phyloP scores from a whole-genome alignment of 2,797 vertebrate species.

The Graptemys geographica region DNA sequence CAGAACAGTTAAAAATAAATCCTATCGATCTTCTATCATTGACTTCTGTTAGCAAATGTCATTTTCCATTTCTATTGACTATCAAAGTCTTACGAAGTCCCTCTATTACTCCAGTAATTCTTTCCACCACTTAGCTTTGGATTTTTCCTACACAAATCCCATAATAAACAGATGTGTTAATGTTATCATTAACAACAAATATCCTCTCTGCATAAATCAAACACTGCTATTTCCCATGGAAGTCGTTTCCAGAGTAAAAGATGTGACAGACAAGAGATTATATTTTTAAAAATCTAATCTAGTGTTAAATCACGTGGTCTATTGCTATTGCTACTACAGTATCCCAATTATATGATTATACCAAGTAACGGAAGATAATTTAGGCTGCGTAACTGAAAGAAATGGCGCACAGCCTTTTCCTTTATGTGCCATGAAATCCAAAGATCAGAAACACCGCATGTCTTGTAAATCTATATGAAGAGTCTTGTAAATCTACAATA shows the following conservation, averaged over 20 bases:
- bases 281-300: background rate
- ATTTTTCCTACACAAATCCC: conserved; percentile 41
- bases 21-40: conserved; percentile 11
- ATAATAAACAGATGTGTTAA: background rate
- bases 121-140: background rate
- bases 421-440: background rate
- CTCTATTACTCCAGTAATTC: background rate
- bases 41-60: conserved; percentile 29
- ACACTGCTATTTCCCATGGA: background rate
- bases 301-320: background rate
- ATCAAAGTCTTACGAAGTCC: background rate
- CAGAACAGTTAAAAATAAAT: conserved; percentile 52
- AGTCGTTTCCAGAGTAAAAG: conserved; percentile 6
- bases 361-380: background rate
- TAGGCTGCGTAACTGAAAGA: background rate
- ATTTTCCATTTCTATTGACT: conserved; percentile 5
- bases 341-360: background rate
- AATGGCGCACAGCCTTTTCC: background rate
- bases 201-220: conserved; percentile 33
- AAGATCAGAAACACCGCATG: background rate
- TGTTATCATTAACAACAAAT: conserved; percentile 25
- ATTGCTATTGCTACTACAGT: background rate
- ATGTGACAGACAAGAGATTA: background rate
- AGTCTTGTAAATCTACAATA: background rate
- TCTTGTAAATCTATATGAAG: background rate